Base-by-base conservation (phyloP, 2,888 invertebrate species). In the Pharmacophagus antenor region DNA sequence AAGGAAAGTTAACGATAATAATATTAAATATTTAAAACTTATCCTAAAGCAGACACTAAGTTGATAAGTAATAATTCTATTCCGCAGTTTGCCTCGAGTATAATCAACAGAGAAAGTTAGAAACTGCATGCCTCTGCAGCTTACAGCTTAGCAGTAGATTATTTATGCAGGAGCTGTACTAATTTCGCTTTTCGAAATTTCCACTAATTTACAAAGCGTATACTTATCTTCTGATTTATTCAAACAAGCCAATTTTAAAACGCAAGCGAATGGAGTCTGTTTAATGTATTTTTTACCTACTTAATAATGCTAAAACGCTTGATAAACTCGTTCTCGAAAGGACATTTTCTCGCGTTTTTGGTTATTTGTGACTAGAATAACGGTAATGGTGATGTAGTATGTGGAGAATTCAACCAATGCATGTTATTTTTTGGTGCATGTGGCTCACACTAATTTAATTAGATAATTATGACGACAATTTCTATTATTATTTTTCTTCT, bases 191-290 rank as follows among this genome's bases (percentile, higher is more conserved):
- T 84, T 84, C 79, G 77, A 82, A 80, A 80, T 67, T 74, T 70
- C 75, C 62, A 67, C 74, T 74, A 79, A 77, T 81, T 77, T 77
- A 79, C 75, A 79, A 80, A 75, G 67, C 65, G 70, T 67, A 70
- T 68, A 56, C 48, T 74, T 75, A 3, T 72, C 74, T 67, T 63
- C 80, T 79, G 80, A 85, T 76, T 65, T 77, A 85, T 84, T 84
- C 79, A 85, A 82, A 77, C 79, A 80, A 80, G 85, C 80, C 79
- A 86, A 86, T 85, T 80, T 82, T 77, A 86, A 83, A 79, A 83
- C 72, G 79, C 79, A 82, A 79, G 74, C 76, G 76, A 74, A 77
- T 64, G 67, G 72, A 69, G 69, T 69, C 70, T 70, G 56, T 61
- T 65, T 50, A 55, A 62, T 58, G 64, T 63, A 60, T 42, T n/a